Evolutionary conservation across 2,797 vertebrate species (phyloP), one percentile per base, ranked within the genome.

Genomic region (Podargus strigoides): DNA sequence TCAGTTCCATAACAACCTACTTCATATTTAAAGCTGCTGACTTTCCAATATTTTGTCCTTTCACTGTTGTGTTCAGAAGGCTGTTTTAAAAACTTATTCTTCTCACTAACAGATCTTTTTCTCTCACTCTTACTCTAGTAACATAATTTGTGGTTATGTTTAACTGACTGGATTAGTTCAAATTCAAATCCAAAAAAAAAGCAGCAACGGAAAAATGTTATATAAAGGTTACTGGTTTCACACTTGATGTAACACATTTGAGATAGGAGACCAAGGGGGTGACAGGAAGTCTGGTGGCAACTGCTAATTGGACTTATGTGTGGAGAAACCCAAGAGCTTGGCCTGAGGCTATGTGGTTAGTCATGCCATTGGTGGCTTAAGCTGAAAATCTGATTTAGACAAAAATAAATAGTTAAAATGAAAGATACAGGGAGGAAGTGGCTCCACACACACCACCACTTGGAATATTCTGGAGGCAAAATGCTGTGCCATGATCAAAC

Each of bases 191-290:
- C 32, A 3, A 9, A 83, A 69, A 37, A 6, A 34, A 72, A 84
- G 36, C 1, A 4, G 7, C 0, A 0, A 49, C 10, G 90, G 13
- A 59, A 2, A 42, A 59, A 50, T 47, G 2, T 18, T 30, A 13
- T 6, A 42, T 67, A 81, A n/a, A 12, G 42, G 21, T 50, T 62
- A 73, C 15, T 0, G 0, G 32, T 74, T 89, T 62, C 34, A 34
- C 14, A 64, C 23, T 16, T 72, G 42, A 22, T 53, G 11, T 12
- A 69, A 64, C 19, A 41, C 2, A 9, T 53, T 49, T 18, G 14
- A 52, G 22, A 20, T 2, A 49, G 34, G 14, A 87, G 24, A 27
- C 10, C 5, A 75, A 70, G 24, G 9, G 36, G 4, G 9, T 53
- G 42, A 23, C 16, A 26, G 9, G 23, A 90, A 80, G 10, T 9